Evolutionary conservation across 2,797 vertebrate species (phyloP), one percentile per base, ranked within the genome.

Genomic region (Microhierax caerulescens): DNA sequence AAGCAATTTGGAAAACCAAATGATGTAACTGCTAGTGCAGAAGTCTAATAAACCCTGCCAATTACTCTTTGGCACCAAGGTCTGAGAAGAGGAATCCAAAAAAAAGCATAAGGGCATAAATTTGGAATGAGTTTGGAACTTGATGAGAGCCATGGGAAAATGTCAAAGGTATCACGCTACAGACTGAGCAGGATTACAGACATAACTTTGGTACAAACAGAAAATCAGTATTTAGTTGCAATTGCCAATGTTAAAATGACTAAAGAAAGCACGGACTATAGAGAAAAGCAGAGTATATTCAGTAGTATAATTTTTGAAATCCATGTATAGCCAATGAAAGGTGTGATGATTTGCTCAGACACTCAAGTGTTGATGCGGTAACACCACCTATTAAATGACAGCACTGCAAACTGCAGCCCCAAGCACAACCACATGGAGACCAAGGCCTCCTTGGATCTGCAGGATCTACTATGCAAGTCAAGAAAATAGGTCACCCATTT

Each of bases 1-100:
- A 95, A 95, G 32, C 56, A 61, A 57, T 83, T 94, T 95, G 64
- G 85, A 48, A 72, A 89, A 96, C 54, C 56, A 86, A 94, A 87
- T 48, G 70, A 82, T 54, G 34, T 15, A 87, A 93, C 77, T 78
- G 21, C 34, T 17, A 12, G 39, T 9, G 50, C 56, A 92, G 82
- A 80, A 90, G 69, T 76, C 57, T 25, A 88, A 67, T 54, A 88
- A 94, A 36, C 23, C 28, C 51, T 92, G 92, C 57, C 93, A 93
- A 88, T 93, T 95, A 65, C 67, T 87, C 32, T 41, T n/a, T 95
- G 87, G 60, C 48, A 93, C 16, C 43, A 34, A 27, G 7, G 34
- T 63, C 30, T 94, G 19, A 90, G 76, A 87, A 82, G 15, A 28
- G 9, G 10, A 83, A 72, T 39, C 1, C 3, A 11, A 67, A 54